Base-by-base conservation (phyloP, 2,113 vertebrate species). In the Eubucco bourcierii region DNA sequence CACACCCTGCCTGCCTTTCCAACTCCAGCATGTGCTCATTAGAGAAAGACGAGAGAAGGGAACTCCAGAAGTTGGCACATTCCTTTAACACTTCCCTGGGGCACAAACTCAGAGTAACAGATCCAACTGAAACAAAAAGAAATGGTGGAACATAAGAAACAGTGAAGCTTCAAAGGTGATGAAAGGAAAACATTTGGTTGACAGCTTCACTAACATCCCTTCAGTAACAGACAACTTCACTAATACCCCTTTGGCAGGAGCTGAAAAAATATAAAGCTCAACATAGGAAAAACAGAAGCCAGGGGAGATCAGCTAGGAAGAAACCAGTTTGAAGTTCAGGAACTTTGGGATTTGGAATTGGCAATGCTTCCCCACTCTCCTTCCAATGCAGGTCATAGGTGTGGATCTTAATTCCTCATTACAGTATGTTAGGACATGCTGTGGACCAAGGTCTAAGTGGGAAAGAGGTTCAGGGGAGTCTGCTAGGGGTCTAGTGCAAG, bases 371-470 rank as follows among this genome's bases (percentile, higher is more conserved):
- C n/a, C 23, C 6, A 15, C 10, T 75, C 24, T 80, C 23, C 25
- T 83, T 66, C 73, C 3, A 5, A 65, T 44, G 31, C 1, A 56
- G 24, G n/a, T 52, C 16, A 52, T 19, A 71, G 28, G 0, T 59
- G 25, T 31, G 37, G 63, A 24, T 67, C 63, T 59, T 46, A 88
- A 64, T 34, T 52, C 47, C 27, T 59, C 5, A 2, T 18, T 46
- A 18, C 12, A 64, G 9, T 15, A 56, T 1, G 3, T 5, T 68
- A 31, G 59, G 55, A 61, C 4, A 4, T 0, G 1, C 13, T 67
- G 37, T 1, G 1, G 7, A 64, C 19, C 24, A 81, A 75, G 25
- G 33, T 31, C 19, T 56, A 11, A 1, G 1, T 24, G 25, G 33
- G 9, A 79, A 46, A 56, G 18, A 67, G 33, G 23, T 27, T 21